Conservation (phyloP, 2,797 vertebrate species). For the Vultur gryphus region DNA sequence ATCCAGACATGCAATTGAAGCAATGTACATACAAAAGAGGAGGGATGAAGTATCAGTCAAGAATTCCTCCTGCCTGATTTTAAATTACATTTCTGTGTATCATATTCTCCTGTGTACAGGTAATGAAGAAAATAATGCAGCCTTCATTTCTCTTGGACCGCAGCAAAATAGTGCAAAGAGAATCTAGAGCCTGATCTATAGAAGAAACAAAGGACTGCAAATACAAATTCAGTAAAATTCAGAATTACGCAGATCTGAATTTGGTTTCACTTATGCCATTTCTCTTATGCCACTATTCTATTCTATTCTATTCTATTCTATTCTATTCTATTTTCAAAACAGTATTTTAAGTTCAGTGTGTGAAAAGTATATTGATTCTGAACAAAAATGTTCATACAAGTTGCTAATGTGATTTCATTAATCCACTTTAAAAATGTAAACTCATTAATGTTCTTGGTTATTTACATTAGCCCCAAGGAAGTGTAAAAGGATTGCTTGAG, state of each 20-base stretch:
- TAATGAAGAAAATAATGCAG: background rate
- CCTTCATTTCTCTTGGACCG: background rate
- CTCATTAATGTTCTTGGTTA: background rate
- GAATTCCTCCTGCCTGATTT: background rate
- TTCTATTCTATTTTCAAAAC: background rate
- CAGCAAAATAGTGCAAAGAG: background rate
- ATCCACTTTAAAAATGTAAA: background rate
- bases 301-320: background rate
- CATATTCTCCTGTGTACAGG: background rate
- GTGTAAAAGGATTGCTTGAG: background rate
- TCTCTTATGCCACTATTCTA: background rate
- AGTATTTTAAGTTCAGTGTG: background rate
- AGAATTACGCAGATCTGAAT: background rate
- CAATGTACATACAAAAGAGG: background rate
- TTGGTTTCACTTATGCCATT: background rate
- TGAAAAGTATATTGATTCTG: background rate
- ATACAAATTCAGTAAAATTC: background rate
- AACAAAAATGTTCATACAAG: background rate
- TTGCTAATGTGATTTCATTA: background rate
- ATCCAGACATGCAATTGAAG: background rate
- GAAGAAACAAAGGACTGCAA: background rate
- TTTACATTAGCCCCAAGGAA: background rate
- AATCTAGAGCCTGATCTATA: background rate
- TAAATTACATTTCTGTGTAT: background rate
- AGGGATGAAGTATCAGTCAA: background rate